Evolutionary conservation across 2,888 invertebrate genomes (phyloP).

Genomic region (Prenolepis imparis): DNA sequence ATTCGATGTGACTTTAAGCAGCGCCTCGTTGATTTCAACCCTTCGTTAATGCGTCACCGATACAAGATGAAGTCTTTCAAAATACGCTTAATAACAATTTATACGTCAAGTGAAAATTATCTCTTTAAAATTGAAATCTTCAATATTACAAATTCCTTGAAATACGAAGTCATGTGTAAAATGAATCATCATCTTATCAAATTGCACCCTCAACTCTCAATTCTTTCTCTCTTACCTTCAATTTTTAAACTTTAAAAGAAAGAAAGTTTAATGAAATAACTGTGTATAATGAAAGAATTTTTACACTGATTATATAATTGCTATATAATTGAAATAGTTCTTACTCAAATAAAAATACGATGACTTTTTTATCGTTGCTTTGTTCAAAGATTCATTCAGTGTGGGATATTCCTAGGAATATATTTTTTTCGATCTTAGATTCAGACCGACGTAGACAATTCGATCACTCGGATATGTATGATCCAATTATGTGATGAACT

Average conservation of each 20-base stretch:
- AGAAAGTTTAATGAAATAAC: background rate
- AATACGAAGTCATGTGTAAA: background rate
- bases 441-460: background rate
- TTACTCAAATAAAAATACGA: background rate
- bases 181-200: background rate
- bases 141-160: background rate
- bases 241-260: background rate
- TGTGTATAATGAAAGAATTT: background rate
- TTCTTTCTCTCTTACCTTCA: background rate
- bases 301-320: background rate
- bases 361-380: background rate
- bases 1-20: background rate
- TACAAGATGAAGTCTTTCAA: background rate
- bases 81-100: background rate
- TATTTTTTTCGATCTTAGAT: background rate
- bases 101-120: background rate
- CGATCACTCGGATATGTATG: slow-evolving; percentile 7
- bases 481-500: slow-evolving; percentile 17
- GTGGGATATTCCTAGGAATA: background rate
- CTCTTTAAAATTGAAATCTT: background rate
- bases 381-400: background rate
- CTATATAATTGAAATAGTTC: no score
- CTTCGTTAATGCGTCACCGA: slow-evolving; percentile 11
- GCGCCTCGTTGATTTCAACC: background rate
- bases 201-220: background rate